A percentile compares a stretch with the other conserved stretches of the same genome.
Evolutionary conservation across 2,888 invertebrate genomes (phyloP).

Genomic region (Diarsia rubi): DNA sequence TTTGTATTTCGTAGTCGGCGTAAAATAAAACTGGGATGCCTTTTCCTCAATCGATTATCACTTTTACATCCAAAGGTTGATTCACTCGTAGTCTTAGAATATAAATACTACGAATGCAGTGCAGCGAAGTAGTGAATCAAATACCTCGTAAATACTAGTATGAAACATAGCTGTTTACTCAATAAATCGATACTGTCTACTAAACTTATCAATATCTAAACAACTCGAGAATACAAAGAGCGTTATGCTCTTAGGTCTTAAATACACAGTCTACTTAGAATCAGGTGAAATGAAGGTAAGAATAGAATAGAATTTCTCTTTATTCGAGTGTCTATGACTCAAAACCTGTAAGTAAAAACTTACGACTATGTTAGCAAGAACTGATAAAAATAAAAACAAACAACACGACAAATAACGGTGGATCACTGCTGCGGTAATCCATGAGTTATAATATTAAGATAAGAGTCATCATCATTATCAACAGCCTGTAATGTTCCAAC

Average conservation of each 20-base stretch:
- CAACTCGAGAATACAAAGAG: slow-evolving; percentile 56
- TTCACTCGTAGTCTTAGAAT: slow-evolving; percentile 27
- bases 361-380: no score
- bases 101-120: slow-evolving; percentile 53
- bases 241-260: slow-evolving; percentile 38
- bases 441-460: background rate
- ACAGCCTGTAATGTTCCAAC: no score
- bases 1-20: background rate
- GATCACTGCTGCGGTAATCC: no score
- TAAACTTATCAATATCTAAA: slow-evolving; percentile 65
- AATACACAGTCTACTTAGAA: slow-evolving; percentile 8
- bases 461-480: no score
- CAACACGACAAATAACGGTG: no score
- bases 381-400: no score
- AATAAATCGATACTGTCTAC: slow-evolving; percentile 61
- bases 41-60: slow-evolving; percentile 41
- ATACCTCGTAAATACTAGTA: slow-evolving; percentile 41
- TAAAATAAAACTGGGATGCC: background rate
- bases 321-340: no score
- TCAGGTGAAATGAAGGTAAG: background rate
- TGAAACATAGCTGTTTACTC: slow-evolving; percentile 55
- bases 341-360: no score
- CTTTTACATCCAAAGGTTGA: slow-evolving; percentile 9
- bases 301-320: no score
- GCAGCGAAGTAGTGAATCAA: slow-evolving; percentile 53